Percentiles rank a stretch among this genome's conserved stretches.
These are phyloP conservation scores for Paracanthobrama guichenoti DNA, from an alignment of 2,113 vertebrate species.

Conservation along the genomic window DNA sequence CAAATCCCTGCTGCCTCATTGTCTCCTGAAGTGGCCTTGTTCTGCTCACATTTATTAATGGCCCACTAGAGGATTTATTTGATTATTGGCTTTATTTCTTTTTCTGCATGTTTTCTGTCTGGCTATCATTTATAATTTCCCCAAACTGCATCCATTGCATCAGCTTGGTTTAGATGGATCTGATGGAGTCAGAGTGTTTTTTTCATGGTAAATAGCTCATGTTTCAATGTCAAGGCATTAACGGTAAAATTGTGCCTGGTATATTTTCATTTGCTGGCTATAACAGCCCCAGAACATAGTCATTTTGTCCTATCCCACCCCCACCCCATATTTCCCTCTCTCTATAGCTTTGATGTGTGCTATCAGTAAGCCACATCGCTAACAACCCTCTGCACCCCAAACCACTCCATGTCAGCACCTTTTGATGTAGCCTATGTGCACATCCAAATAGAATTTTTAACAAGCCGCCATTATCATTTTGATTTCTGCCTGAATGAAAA, in stretches of 20 bases:
- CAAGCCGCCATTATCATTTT: slow-evolving; percentile 75
- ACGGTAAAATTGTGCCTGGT: slow-evolving; percentile 66
- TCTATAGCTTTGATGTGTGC: slow-evolving; percentile 71
- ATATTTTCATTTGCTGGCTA: slow-evolving; percentile 70
- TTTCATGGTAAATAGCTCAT: slow-evolving; percentile 67
- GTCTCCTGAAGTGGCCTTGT: slow-evolving; percentile 76
- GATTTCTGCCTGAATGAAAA: slow-evolving; percentile 71
- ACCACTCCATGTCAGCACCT: slow-evolving; percentile 64
- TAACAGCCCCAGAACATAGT: slow-evolving; percentile 50
- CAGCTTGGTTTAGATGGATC: slow-evolving; percentile 67
- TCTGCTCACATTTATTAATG: slow-evolving; percentile 68
- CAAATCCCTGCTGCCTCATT: slow-evolving; percentile 73
- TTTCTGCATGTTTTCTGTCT: slow-evolving; percentile 58
- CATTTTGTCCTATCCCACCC: slow-evolving; percentile 22
- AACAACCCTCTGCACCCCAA: slow-evolving; percentile 41
- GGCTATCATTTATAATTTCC: slow-evolving; percentile 75
- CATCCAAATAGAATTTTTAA: slow-evolving; percentile 74
- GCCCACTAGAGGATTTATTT: slow-evolving; percentile 70
- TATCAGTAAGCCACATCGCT: slow-evolving; percentile 67
- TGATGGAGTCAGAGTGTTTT: slow-evolving; percentile 62
- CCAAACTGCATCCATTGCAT: slow-evolving; percentile 62
- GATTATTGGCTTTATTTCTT: slow-evolving; percentile 75
- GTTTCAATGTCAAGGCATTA: slow-evolving; percentile 73
- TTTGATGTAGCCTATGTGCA: slow-evolving; percentile 74
- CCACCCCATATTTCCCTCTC: not conserved